Base-by-base conservation (phyloP, 2,888 invertebrate species). In the Lepas anatifera region DNA sequence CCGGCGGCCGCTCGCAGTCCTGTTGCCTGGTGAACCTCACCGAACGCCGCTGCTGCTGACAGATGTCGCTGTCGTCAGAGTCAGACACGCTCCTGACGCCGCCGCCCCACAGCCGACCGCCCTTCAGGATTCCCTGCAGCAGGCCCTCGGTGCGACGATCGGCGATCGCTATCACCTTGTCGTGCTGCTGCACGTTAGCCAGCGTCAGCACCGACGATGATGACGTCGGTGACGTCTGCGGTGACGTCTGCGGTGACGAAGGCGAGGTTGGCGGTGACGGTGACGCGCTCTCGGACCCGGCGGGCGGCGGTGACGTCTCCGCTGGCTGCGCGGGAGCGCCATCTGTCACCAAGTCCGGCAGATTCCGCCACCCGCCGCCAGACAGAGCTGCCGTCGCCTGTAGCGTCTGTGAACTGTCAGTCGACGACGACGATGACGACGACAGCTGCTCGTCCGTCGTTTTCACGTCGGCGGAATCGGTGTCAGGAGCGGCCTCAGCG, bases 71-170 rank as follows among this genome's bases (percentile, higher is more conserved):
- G 48, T 50, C 58, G 52, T 68, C 70, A 48, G 67, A 70, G 50
- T 67, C 37, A n/a, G n/a, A n/a, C 72, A 83, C 83, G 50, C 82
- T 75, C n/a, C 74, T 32, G 35, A 25, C 78, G 71, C 85, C 85
- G 71, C 85, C 85, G 76, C 88, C 88, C 89, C 90, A 89, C 22
- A 90, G 82, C 72, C 88, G 84, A 13, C 90, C 89, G 22, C 90
- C 89, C 78, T 90, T 90, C 7, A 90, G 81, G 72, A 90, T 90
- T 39, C 90, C 90, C 67, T 86, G 87, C 64, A 77, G 75, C 68
- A 73, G 70, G 50, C 72, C 71, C 35, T 73, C 69, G n/a, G 71
- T 70, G 58, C 70, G 69, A 29, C 43, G 7, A 25, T 69, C 43
- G 11, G 35, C 64, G 43, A 69, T 68, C 32, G 67, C 68, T 69